Evolutionary conservation across 2,113 vertebrate species (phyloP), one percentile per base, ranked within the genome.

Genomic region (Chiloscyllium plagiosum): DNA sequence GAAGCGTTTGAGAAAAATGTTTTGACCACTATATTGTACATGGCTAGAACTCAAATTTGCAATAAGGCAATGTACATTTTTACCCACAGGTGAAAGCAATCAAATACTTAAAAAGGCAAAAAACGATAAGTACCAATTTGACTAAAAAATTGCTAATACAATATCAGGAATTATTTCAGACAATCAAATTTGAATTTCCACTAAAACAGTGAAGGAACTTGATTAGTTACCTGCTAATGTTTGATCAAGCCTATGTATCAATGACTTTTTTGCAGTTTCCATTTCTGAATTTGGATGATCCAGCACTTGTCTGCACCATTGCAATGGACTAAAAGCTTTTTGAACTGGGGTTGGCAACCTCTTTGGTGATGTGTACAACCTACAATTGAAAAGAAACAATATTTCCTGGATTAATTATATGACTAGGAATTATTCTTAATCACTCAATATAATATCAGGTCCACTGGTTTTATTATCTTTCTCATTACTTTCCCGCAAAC

Each of bases 201-300:
- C 33, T 72, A 26, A 70, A 95, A 8, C 47, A 72, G 68, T 15
- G 13, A 15, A 70, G 66, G 19, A 1, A 72, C 97, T 98, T 22
- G 56, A 52, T 17, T 50, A 97, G 97, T 97, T 98, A 99, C 99
- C 98, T 52, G 98, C 99, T 98, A 99, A 98, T 96, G 98, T 99
- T 97, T 99, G 98, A 96, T 99, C 99, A 97, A 99, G 98, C 96
- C 98, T 98, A 97, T 99, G 99, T 96, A 99, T 98, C 97, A 99
- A 98, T 19, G 98, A 99, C 96, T 99, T 99, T 97, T 99, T 99
- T 97, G 99, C 99, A 96, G 98, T 98, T 97, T 99, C 99, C 97
- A 99, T 98, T 94, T 99, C 99, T 96, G 99, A 99, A 97, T 98
- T 99, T 96, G 99, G 99, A 97, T 99, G 98, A 98, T 99, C 99